Evolutionary conservation across 2,888 invertebrate species (phyloP).

Genomic region (Zygaena filipendulae): DNA sequence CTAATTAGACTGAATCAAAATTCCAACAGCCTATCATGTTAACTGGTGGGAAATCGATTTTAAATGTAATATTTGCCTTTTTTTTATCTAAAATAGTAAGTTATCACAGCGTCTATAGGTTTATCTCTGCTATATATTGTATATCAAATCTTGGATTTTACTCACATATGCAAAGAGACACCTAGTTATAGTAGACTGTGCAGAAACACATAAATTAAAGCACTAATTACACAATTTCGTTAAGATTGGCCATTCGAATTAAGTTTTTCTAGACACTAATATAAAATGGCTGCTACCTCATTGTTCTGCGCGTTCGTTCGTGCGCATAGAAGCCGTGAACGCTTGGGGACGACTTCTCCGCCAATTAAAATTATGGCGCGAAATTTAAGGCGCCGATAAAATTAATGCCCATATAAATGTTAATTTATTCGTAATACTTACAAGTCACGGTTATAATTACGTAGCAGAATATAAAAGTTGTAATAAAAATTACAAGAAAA

Average conservation of each 20-base stretch:
- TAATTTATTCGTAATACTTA: too few relatives aligned
- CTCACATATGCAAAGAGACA: slow-evolving; percentile 61
- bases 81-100: too few relatives aligned
- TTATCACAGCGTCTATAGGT: too few relatives aligned
- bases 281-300: slow-evolving; percentile 71
- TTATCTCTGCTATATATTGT: too few relatives aligned
- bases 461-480: slow-evolving; percentile 42
- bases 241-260: slow-evolving; percentile 70
- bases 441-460: too few relatives aligned
- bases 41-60: too few relatives aligned
- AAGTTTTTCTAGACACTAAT: slow-evolving; percentile 69
- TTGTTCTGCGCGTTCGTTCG: slow-evolving; percentile 70
- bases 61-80: too few relatives aligned
- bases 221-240: slow-evolving; percentile 69
- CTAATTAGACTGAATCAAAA: too few relatives aligned
- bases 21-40: too few relatives aligned
- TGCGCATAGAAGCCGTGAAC: slow-evolving; percentile 70
- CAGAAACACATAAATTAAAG: slow-evolving; percentile 66
- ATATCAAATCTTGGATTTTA: slow-evolving; percentile 53
- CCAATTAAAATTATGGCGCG: slow-evolving; percentile 69
- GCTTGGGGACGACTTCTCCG: slow-evolving; percentile 68
- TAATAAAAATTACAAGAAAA: slow-evolving; percentile 35
- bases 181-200: slow-evolving; percentile 57
- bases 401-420: slow-evolving; percentile 29
- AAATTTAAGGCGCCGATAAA: slow-evolving; percentile 63